Base-by-base conservation (phyloP, 2,113 vertebrate species). In the Chloroceryle aenea region DNA sequence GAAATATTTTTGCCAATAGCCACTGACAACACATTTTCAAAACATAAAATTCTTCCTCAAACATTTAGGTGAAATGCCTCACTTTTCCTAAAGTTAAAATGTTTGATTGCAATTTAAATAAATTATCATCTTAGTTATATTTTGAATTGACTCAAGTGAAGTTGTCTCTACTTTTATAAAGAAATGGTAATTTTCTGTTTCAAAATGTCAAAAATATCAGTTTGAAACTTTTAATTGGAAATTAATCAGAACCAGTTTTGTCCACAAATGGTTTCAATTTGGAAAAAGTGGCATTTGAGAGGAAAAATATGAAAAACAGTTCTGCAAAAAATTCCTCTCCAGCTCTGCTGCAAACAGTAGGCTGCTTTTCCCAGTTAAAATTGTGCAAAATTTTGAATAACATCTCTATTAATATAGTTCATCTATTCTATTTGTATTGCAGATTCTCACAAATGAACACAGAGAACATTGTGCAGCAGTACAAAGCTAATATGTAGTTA, bases 371-470 rank as follows among this genome's bases (percentile, higher is more conserved):
- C 74, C 64, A 50, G 50, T 78, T 56, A 71, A 92, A 94, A 87
- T 56, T 72, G 40, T 68, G 79, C 34, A 86, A 84, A 93, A 92
- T 53, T 86, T 92, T 90, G 83, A 93, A 64, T 77, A 95, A 90
- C 61, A 78, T 62, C 52, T 75, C 76, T 62, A 71, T 89, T 92
- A 61, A 80, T 83, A 92, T 14, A 93, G 83, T 59, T 95, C 84
- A 84, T 84, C 83, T 80, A 38, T 92, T 93, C 92, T 80, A 87
- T 86, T 97, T 84, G 76, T 92, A 53, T 87, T 88, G 50, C 61
- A 74, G 76, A 77, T 45, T 48, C 68, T 94, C 3, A 6, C 61
- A 87, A 53, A 83, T 14, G 76, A 95, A 78, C 62, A 62, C 56
- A 72, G 68, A 90, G 92, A 67, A 84, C 47, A 56, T 6, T 38